phyloP scores from a whole-genome alignment of 2,888 invertebrate genomes.

The Venusia cambrica region DNA sequence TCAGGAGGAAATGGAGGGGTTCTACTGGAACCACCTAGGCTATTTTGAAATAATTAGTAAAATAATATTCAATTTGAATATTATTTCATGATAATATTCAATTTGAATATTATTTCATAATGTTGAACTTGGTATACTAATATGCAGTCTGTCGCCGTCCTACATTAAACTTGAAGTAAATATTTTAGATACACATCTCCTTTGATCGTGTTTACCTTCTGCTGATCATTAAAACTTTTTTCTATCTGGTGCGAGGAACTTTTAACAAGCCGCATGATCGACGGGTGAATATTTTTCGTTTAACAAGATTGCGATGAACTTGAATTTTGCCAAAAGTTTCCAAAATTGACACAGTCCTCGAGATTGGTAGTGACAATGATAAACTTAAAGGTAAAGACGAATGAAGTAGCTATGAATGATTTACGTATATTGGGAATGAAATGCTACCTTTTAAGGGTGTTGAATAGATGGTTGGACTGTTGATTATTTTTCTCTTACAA shows the following conservation, averaged over 20 bases:
- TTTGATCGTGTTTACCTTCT: constrained; percentile 41
- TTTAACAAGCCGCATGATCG: constrained; percentile 57
- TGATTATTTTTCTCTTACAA: no score
- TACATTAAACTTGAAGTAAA: constrained; percentile 15
- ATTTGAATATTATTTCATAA: no score
- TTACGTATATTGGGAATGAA: no score
- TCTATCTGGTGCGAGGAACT: constrained; percentile 42
- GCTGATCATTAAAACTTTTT: constrained; percentile 52
- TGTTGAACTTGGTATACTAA: no score
- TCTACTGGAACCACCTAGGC: no score
- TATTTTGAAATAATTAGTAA: no score
- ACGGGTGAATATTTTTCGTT: constrained; percentile 33
- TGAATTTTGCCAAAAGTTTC: constrained; percentile 16
- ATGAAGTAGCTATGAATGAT: background rate
- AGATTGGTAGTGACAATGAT: no score
- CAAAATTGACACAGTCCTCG: constrained; percentile 14
- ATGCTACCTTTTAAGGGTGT: no score
- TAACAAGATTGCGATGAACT: constrained; percentile 27
- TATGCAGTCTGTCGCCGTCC: constrained; percentile 2
- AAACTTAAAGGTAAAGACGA: constrained; percentile 5
- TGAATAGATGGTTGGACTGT: no score
- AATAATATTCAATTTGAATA: no score
- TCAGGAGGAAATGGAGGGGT: no score
- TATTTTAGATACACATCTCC: constrained; percentile 26
- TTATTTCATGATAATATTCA: no score